Base-by-base conservation (phyloP, 2,888 invertebrate species). In the Erebia aethiops region DNA sequence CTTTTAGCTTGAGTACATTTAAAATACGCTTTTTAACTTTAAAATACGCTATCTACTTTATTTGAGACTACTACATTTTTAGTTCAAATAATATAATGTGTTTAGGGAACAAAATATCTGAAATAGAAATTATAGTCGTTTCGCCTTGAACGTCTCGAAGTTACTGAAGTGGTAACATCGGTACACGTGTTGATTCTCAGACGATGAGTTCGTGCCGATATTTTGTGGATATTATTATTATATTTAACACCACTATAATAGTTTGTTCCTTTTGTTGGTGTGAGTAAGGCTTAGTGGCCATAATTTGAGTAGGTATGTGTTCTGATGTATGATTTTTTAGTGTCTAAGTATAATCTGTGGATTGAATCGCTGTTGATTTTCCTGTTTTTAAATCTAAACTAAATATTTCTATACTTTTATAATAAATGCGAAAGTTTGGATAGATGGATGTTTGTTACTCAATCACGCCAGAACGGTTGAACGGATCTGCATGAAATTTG, bases 101-200 rank as follows among this genome's bases (percentile, higher is more conserved):
- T 16, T 43, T 16, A 26, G 26, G 16, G 63, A 21, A 65, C n/a
- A 71, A 62, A 73, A 35, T 73, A 58, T 58, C 41, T 21, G 51
- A 58, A 73, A 73, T 66, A 63, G 62, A 56, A 14, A 41, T 61
- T 10, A 43, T 16, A 65, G 54, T 16, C 16, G 9, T 52, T 41
- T 35, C 52, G 51, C 70, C 69, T 73, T 60, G 69, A 67, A 69
- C 75, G 64, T 69, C 72, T 61, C 69, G 60, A n/a, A 73, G 54
- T 71, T 71, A 71, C 67, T 71, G 72, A 65, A 70, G 72, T 71
- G 75, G 75, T 73, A 75, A 69, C 68, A 52, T 57, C 65, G 65
- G 41, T 43, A 58, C 75, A 72, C 68, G 74, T 71, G 74, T 63
- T 43, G 69, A n/a, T 74, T 72, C 70, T 70, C 74, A 72, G 69